Evolutionary conservation across 2,797 vertebrate species (phyloP).

Genomic region (Channa striata): DNA sequence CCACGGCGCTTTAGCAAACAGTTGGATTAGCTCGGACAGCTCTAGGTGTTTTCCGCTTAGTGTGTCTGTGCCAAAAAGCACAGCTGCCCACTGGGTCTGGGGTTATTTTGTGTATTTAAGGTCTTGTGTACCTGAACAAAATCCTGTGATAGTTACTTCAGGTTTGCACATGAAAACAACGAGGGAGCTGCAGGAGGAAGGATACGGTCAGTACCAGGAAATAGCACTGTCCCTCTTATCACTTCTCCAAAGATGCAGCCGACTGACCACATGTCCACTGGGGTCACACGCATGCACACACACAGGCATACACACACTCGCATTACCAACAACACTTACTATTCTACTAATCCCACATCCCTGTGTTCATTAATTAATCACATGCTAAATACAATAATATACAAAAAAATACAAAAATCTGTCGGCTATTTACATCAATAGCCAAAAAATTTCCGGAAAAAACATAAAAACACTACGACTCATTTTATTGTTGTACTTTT

Average conservation of each 20-base stretch:
- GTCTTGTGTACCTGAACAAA: background rate
- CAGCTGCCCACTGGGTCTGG: constrained; percentile 5
- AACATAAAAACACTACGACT: background rate
- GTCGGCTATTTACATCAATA: background rate
- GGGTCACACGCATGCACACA: constrained; percentile 65
- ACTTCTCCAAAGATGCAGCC: constrained; percentile 99
- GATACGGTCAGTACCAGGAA: constrained; percentile 99
- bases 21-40: constrained; percentile 29
- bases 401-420: too few relatives aligned
- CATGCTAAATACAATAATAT: too few relatives aligned
- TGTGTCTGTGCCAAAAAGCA: constrained; percentile 20
- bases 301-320: constrained; percentile 31
- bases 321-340: constrained; percentile 12
- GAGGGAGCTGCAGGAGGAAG: constrained; percentile 80
- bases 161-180: background rate
- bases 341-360: too few relatives aligned
- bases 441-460: too few relatives aligned
- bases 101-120: background rate
- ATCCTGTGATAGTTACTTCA: background rate
- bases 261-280: constrained; percentile 99
- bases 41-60: constrained; percentile 23
- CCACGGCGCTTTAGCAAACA: constrained; percentile 45
- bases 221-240: constrained; percentile 98
- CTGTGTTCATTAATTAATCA: background rate
- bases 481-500: background rate